Conservation (phyloP, 2,797 vertebrate genomes). For the Peromyscus nudipes region DNA sequence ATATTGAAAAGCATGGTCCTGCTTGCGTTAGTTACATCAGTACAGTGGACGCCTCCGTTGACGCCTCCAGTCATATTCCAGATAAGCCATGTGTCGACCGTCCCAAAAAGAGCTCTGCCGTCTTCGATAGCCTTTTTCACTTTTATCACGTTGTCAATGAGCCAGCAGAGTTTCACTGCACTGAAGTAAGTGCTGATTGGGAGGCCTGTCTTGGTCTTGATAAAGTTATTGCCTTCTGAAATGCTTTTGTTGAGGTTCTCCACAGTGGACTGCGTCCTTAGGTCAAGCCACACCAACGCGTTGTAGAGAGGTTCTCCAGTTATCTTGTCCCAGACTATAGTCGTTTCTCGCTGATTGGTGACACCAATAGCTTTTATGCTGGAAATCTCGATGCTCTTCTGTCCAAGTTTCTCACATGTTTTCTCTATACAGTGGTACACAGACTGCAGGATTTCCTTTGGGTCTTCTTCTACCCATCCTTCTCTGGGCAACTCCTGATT, state of each 20-base stretch:
- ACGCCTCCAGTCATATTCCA: not conserved
- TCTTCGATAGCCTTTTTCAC: not conserved
- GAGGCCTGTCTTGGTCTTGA: conserved; percentile 95
- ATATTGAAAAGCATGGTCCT: conserved; percentile 98
- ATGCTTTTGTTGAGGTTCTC: not conserved
- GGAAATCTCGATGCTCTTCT: conserved; percentile 95
- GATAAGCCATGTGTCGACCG: not conserved
- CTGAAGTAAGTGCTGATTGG: conserved; percentile 98
- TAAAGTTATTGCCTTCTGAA: conserved; percentile 88
- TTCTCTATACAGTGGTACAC: conserved; percentile 98
- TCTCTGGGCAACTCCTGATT: conserved; percentile 97
- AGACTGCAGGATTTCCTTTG: conserved; percentile 95
- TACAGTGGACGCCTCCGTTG: conserved; percentile 29
- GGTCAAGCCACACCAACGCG: conserved; percentile 96
- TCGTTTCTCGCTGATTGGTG: conserved; percentile 97
- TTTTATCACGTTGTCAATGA: conserved; percentile 90
- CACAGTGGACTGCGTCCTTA: conserved; percentile 95
- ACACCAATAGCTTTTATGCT: conserved; percentile 95
- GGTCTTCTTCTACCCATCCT: conserved; percentile 99
- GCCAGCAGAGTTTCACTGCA: conserved; percentile 96
- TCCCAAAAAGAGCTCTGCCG: not conserved
- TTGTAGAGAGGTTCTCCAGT: conserved; percentile 96
- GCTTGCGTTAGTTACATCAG: conserved; percentile 96
- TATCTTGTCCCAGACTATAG: conserved; percentile 95
- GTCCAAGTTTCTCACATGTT: conserved; percentile 95